Conservation (phyloP, 2,888 invertebrate species). For the Drosophila anomalipes region DNA sequence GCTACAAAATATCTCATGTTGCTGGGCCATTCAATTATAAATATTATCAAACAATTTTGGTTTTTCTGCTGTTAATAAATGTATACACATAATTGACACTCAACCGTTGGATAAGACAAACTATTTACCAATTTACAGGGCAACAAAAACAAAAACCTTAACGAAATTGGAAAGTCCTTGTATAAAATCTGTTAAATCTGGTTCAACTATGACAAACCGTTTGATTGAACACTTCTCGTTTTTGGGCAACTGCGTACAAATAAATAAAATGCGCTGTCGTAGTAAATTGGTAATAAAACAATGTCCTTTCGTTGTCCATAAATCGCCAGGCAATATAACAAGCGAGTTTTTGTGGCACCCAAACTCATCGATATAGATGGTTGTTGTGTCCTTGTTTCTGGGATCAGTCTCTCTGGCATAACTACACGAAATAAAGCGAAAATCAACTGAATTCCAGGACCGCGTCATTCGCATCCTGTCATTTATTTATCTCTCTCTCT, state of each 20-base stretch:
- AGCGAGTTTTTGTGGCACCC: conserved; percentile 30
- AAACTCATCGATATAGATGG: not conserved
- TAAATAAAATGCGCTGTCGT: conserved; percentile 26
- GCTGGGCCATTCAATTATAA: conserved; percentile 37
- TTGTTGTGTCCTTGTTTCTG: conserved; percentile 23
- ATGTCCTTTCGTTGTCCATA: conserved; percentile 42
- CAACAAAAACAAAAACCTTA: not conserved
- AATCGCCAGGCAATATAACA: conserved; percentile 49
- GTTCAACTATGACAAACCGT: not conserved
- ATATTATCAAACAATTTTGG: conserved; percentile 42
- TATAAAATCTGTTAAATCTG: not conserved
- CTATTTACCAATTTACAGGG: not conserved
- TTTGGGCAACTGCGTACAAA: conserved; percentile 19
- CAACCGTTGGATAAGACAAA: not conserved
- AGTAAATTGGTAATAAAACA: conserved; percentile 28
- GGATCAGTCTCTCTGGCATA: conserved; percentile 29
- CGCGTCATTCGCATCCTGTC: conserved; percentile 73
- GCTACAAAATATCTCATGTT: conserved; percentile 4
- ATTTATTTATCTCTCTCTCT: conserved; percentile 64
- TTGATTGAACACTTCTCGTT: conserved; percentile 23
- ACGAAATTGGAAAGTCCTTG: not conserved
- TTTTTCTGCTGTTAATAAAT: conserved; percentile 24
- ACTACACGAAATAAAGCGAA: conserved; percentile 59
- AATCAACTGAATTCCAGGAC: conserved; percentile 59
- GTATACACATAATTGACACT: conserved; percentile 48